phyloP scores from a whole-genome alignment of 2,797 vertebrate genomes.

The Oreortyx pictus region DNA sequence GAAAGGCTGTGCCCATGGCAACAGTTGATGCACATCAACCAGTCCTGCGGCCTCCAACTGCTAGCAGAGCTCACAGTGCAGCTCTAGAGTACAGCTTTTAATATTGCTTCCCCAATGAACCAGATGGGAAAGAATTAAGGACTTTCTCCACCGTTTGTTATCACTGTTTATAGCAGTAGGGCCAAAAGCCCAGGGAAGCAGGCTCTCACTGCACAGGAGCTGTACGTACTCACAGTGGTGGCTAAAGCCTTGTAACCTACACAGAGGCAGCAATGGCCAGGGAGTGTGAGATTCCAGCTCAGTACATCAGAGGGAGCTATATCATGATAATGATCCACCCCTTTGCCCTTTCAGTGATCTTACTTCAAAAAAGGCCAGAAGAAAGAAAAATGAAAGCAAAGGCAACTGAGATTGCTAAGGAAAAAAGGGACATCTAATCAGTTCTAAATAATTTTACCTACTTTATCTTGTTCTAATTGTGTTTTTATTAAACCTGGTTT shows the following conservation, averaged over 20 bases:
- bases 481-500: background rate
- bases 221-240: fast-evolving
- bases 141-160: background rate
- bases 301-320: background rate
- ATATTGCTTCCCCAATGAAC: background rate
- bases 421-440: background rate
- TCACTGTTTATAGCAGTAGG: background rate
- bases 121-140: background rate
- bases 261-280: background rate
- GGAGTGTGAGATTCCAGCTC: background rate
- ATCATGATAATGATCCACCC: background rate
- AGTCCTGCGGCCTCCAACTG: background rate
- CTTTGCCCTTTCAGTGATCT: background rate
- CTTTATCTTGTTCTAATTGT: background rate
- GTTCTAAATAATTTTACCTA: background rate
- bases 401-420: fast-evolving
- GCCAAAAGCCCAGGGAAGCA: fast-evolving
- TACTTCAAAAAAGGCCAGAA: background rate
- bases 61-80: background rate
- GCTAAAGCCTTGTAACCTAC: background rate
- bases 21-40: background rate
- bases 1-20: background rate
- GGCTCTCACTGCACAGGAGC: background rate
- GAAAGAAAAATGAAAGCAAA: background rate
- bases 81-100: background rate